Base-by-base conservation (phyloP, 2,888 invertebrate species). In the Saturnia japonica region DNA sequence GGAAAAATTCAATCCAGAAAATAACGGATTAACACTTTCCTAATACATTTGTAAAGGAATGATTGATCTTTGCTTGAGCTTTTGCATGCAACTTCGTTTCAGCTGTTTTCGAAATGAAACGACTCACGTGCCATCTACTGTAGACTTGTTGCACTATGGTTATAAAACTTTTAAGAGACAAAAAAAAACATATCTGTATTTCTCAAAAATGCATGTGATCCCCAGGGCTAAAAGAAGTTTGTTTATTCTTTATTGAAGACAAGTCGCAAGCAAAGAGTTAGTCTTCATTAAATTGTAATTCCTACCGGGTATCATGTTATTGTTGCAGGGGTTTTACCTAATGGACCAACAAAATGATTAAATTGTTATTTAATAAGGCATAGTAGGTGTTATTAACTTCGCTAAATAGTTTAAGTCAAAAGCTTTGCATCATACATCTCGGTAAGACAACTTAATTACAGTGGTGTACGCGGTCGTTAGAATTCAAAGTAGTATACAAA, bases 351-450 rank as follows among this genome's bases (percentile, higher is more conserved):
- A 1, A 14, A 60, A 25, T 60, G 2, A 60, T 28, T 28, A 60
- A 60, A 25, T 60, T 60, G 14, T 28, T 28, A 60, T 60, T 14
- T 28, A 60, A 60, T 60, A 60, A 57, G 14, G 19, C 22, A 54
- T 25, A 60, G 28, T 60, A 60, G 57, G 28, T 25, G 28, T 28
- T 60, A 60, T 60, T 28, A 14, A 14, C 14, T 25, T 60, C 28
- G 57, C 28, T 60, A 64, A 64, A 40, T 64, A 64, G 16, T n/a
- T n/a, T 64, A 40, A 64, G 40, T 12, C 64, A 9, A 64, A 40
- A 64, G 14, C 34, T 40, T 40, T 64, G 40, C 40, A 64, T 64
- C 40, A 64, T 64, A 64, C n/a, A 64, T 64, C 64, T 64, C 22
- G 40, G 40, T 40, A 16, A 7, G 64, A 64, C 64, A 40, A 40